Evolutionary conservation across 53 echinoderm and acorn worm species (phyloP), one percentile per base, ranked within the genome.

Genomic region (Crossaster papposus): DNA sequence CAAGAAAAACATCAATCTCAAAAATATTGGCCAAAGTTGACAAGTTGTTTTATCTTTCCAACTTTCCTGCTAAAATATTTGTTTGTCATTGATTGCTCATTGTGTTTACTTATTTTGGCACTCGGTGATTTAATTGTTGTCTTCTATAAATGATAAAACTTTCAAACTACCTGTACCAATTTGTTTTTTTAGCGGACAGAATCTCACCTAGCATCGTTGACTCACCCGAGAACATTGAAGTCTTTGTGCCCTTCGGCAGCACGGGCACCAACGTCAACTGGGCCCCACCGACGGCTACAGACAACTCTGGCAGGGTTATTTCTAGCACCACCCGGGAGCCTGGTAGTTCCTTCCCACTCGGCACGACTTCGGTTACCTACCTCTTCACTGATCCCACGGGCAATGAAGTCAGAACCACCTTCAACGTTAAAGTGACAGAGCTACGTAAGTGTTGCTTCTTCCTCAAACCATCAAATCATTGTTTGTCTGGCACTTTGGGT

Each of bases 241-340:
- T 92, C 36, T 82, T 74, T 29, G 89, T 92, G 9, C 83, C 92
- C 4, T 72, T 92, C 26, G 92, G 92, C 22, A 78, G 72, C 9
- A 37, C 77, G 20, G 93, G 93, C 23, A 10, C 85, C 54, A 75
- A 53, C 35, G 90, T 92, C 9, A 65, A 78, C 32, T 94, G 75
- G 89, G 17, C 71, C 26, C 92, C 85, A 24, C 94, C 94, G 18
- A 83, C 89, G 14, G 95, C 93, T 17, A 78, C 64, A 1, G 95
- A 95, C 58, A 70, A 90, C 50, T 91, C 93, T 77, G 93, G 85
- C 35, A 30, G 83, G 11, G 85, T 76, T 26, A 81, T 68, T 17
- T 34, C 83, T 22, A 79, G 64, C 24, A 55, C 80, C 53, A 54
- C 62, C 58, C 32, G 63, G 55, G 77, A 80, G 22, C 90, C 94